A percentile compares a stretch with the other conserved stretches of the same genome.
These are phyloP conservation scores for Xanthia togata DNA, from an alignment of 2,888 invertebrate species.

Conservation along the genomic window DNA sequence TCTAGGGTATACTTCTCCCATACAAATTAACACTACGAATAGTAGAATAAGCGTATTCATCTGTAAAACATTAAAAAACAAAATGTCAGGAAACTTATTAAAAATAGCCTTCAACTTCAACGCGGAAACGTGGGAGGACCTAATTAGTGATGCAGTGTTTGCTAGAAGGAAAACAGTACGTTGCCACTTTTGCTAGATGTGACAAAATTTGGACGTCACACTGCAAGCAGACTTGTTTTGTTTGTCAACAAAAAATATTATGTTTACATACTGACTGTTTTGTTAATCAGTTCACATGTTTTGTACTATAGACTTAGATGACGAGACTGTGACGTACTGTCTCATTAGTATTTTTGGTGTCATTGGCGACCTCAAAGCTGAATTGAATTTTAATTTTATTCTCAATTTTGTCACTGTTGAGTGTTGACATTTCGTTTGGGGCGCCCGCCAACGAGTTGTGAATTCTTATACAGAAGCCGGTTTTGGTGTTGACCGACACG, in stretches of 20 bases:
- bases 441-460: constrained; percentile 21
- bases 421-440: constrained; percentile 57
- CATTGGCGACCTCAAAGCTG: constrained; percentile 50
- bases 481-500: constrained; percentile 32
- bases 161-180: background rate
- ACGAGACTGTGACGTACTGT: constrained; percentile 22
- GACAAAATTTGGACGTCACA: constrained; percentile 6
- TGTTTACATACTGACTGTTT: constrained; percentile 35
- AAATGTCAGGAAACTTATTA: constrained; percentile 52
- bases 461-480: constrained; percentile 49
- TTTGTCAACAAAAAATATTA: constrained; percentile 41
- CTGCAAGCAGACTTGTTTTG: background rate
- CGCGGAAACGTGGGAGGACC: constrained; percentile 46
- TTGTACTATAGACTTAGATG: constrained; percentile 12
- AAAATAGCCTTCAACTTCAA: constrained; percentile 46
- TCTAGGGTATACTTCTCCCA: constrained; percentile 73
- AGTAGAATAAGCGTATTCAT: constrained; percentile 77
- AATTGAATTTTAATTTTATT: constrained; percentile 62
- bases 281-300: constrained; percentile 23
- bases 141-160: constrained; percentile 28
- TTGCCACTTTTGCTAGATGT: background rate
- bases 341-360: constrained; percentile 35
- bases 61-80: constrained; percentile 70
- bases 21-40: constrained; percentile 72
- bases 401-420: constrained; percentile 38